phyloP scores from a whole-genome alignment of 2,113 vertebrate genomes.

The Labeo rohita region DNA sequence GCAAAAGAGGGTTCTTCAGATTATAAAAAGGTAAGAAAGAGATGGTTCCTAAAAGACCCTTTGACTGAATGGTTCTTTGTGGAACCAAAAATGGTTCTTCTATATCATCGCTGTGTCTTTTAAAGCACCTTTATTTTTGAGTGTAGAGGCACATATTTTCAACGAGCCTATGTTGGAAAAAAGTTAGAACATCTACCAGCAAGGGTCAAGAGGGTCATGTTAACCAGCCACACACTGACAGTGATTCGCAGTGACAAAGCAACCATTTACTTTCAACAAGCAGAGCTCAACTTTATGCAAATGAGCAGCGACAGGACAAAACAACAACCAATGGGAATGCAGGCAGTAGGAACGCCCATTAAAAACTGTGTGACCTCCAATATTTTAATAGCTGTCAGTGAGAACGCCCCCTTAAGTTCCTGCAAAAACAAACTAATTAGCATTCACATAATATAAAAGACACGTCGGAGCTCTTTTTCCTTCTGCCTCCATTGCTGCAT shows the following conservation, averaged over 20 bases:
- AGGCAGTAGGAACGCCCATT: not conserved
- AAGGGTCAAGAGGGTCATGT: not conserved
- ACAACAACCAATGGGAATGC: not conserved
- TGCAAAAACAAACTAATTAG: conserved; percentile 9
- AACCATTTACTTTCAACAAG: not conserved
- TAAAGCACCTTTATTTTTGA: too few species aligned
- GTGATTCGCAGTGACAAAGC: not conserved
- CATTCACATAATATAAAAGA: conserved; percentile 3
- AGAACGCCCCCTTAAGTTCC: conserved; percentile 10
- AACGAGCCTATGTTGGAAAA: not conserved
- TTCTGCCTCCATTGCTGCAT: not conserved
- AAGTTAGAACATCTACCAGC: not conserved
- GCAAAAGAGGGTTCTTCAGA: too few species aligned
- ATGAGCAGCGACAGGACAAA: not conserved
- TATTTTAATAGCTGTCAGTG: conserved; percentile 17
- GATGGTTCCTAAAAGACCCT: too few species aligned
- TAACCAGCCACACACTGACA: not conserved
- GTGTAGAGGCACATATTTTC: too few species aligned
- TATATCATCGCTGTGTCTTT: too few species aligned
- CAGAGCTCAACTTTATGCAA: conserved; percentile 12
- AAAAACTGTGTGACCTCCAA: not conserved
- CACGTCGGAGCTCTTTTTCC: not conserved
- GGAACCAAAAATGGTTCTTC: too few species aligned
- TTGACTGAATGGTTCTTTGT: too few species aligned
- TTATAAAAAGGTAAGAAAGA: too few species aligned